Percentiles rank a stretch among this genome's conserved stretches.
Evolutionary conservation across 2,113 vertebrate genomes (phyloP).

Genomic region (Ophthalmolycus amberensis): DNA sequence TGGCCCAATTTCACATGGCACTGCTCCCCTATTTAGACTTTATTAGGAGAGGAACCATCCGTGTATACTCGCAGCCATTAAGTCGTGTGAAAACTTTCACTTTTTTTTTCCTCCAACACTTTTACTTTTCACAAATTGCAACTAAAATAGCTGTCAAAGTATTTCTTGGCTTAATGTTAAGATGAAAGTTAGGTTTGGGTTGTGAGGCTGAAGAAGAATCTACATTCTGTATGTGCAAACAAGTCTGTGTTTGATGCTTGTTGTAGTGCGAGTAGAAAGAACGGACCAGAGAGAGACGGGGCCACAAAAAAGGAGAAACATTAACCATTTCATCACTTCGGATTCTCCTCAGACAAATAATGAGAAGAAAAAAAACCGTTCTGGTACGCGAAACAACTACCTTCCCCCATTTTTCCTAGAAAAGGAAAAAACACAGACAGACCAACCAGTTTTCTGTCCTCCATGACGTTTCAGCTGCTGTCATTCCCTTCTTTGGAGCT

Average conservation of each 20-base stretch:
- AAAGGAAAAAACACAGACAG: not conserved
- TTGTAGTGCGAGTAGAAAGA: not conserved
- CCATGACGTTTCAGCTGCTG: not conserved
- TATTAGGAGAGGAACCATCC: constrained; percentile 22
- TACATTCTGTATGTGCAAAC: not conserved
- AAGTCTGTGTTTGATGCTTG: not conserved
- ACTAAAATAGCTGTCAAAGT: not conserved
- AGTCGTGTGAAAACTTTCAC: constrained; percentile 6
- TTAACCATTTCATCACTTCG: not conserved
- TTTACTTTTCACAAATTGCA: not conserved
- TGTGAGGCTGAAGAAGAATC: not conserved
- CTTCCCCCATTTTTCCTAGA: not conserved
- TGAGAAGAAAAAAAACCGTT: not conserved
- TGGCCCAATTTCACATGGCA: constrained; percentile 35
- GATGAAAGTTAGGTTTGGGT: not conserved
- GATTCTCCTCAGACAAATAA: not conserved
- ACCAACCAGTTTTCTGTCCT: not conserved
- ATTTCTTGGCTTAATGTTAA: not conserved
- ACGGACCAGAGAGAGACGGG: not conserved
- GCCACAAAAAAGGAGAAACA: not conserved
- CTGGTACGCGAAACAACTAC: not conserved
- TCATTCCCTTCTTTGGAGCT: no score
- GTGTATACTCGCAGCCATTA: not conserved
- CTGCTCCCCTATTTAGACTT: constrained; percentile 28
- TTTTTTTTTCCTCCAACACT: not conserved